Evolutionary conservation across 1,140 invertebrate species (phyloP).

Genomic region (Saxidomus purpurata): DNA sequence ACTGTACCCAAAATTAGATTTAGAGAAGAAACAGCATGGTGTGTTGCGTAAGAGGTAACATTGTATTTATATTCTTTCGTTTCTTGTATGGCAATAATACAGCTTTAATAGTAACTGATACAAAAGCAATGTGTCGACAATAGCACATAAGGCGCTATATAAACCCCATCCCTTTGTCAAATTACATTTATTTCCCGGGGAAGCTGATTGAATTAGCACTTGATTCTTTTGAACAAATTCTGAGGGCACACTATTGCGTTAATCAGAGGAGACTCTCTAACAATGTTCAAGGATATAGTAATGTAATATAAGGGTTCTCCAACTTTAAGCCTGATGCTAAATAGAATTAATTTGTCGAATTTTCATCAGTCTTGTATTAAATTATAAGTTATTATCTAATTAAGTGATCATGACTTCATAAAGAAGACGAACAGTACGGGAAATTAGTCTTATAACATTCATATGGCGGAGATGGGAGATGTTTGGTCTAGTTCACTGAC

Average conservation of each 20-base stretch:
- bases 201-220: constrained; percentile 48
- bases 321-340: constrained; percentile 26
- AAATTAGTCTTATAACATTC: background rate
- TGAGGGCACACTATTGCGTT: constrained; percentile 16
- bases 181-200: constrained; percentile 34
- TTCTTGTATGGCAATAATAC: too few species aligned
- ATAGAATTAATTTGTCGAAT: constrained; percentile 70
- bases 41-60: too few species aligned
- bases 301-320: constrained; percentile 46
- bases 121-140: background rate
- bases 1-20: too few species aligned
- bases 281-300: constrained; percentile 36
- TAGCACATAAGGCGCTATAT: constrained; percentile 17
- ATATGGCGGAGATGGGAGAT: background rate
- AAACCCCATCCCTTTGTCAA: constrained; percentile 29
- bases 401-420: constrained; percentile 32
- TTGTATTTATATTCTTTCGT: too few species aligned
- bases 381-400: constrained; percentile 62
- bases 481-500: background rate
- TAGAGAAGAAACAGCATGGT: too few species aligned
- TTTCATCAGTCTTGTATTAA: constrained; percentile 65
- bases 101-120: background rate
- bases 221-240: constrained; percentile 54
- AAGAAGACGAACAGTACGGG: background rate
- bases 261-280: constrained; percentile 27